Base-by-base conservation (phyloP, 1,140 invertebrate genomes). In the Coptotermes formosanus region DNA sequence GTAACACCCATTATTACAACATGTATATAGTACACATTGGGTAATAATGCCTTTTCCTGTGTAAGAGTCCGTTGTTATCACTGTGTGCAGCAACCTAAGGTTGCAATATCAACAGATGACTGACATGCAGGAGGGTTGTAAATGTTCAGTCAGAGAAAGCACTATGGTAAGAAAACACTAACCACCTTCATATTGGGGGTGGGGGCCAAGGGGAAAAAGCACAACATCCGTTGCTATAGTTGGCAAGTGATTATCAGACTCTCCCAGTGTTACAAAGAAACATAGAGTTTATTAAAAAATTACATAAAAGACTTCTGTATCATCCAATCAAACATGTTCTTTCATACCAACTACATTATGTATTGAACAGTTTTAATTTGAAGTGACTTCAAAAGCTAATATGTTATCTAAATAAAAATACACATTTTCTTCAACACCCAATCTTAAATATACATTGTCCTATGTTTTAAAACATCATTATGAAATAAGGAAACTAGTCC, bases 251-350 rank as follows among this genome's bases (percentile, higher is more conserved):
- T 16, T 4, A 75, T n/a, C 38, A 30, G 30, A 75, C 64, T 75
- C 64, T 64, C 19, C 59, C 59, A n/a, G 12, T 64, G 25, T 75
- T 75, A 75, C n/a, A 75, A 75, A 75, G 64, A 75, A 75, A 75
- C 64, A 75, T 75, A n/a, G n/a, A n/a, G 64, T 75, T 75, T 75
- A 75, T 75, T 75, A 75, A 75, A 75, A 75, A 75, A 75, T 75
- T 75, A 75, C 64, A 75, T 75, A 75, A 75, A 75, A 75, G 64
- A 75, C 30, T 75, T 75, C 64, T 75, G 30, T 75, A 25, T 75
- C 25, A 25, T 75, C 64, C 64, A 75, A 30, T 75, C 64, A 75
- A 75, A 75, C 64, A 30, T 75, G 25, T 75, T 75, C 64, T 75
- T 75, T 75, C 64, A 75, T 75, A 75, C 64, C 64, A 75, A 75